Percentiles rank a stretch among this genome's conserved stretches.
phyloP scores from a whole-genome alignment of 2,113 vertebrate genomes.

The Syngnathus floridae region DNA sequence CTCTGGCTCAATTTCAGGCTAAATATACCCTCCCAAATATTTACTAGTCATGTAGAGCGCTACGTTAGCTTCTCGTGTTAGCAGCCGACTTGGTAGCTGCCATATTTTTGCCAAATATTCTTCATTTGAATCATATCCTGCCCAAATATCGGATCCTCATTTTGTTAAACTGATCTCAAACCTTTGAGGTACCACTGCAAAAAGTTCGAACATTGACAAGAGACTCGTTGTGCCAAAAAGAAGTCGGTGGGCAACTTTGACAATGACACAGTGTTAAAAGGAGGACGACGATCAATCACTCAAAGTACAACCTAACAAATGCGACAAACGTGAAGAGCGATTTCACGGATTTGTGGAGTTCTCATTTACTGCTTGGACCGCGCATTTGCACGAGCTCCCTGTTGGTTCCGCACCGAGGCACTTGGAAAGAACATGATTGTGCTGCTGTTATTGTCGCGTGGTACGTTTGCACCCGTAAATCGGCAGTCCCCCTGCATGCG shows the following conservation, averaged over 20 bases:
- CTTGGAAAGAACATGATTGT: slow-evolving; percentile 71
- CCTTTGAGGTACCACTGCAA: background rate
- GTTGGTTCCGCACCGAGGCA: slow-evolving; percentile 54
- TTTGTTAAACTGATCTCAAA: background rate
- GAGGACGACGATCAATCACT: slow-evolving; percentile 2
- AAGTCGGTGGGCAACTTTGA: background rate
- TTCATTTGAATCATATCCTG: background rate
- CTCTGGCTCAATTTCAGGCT: background rate
- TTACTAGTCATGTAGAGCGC: no score
- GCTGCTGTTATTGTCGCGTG: slow-evolving; percentile 34
- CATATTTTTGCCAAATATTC: background rate
- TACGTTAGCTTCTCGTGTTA: background rate
- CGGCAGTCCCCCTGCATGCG: slow-evolving; percentile 42
- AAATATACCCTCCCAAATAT: no score
- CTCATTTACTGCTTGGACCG: slow-evolving; percentile 3
- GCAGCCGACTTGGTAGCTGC: background rate
- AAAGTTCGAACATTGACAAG: background rate
- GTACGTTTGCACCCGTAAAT: slow-evolving; percentile 42
- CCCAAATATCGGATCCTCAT: background rate
- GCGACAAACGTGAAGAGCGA: slow-evolving; percentile 12
- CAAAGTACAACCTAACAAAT: slow-evolving; percentile 18
- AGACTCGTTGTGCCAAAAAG: background rate
- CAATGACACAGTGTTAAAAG: background rate
- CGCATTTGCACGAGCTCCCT: background rate
- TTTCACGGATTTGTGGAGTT: slow-evolving; percentile 19